Evolutionary conservation across 2,797 vertebrate species (phyloP), one percentile per base, ranked within the genome.

Genomic region (Glyptemys insculpta): DNA sequence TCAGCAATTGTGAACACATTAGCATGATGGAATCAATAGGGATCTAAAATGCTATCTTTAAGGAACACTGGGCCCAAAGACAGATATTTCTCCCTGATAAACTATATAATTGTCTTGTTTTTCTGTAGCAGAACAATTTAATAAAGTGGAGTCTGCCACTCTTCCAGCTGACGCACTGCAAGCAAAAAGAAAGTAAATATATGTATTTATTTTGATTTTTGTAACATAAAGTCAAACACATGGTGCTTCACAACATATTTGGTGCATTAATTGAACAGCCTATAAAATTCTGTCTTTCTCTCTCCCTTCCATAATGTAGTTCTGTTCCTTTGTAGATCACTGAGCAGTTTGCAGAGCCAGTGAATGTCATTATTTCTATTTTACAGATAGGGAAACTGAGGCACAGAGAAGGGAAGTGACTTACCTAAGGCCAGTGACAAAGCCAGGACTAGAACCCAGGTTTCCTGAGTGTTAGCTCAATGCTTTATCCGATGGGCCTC

Each of bases 1-100:
- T 80, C 94, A 93, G 92, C 82, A 27, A 16, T 47, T 93, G 78
- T 86, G 90, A 89, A 88, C 76, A 41, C 72, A 80, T 12, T 1
- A 14, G 37, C 0, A 0, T 65, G 92, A 52, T 94, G 88, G 81
- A 97, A 83, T 96, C 87, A 72, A 37, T 85, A 84, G 90, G 54
- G 49, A 5, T 94, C 62, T 34, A 49, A 49, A 72, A n/a, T 34
- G 34, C 96, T 96, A 92, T 96, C 92, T 93, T 54, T 37, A 21
- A 72, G 72, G 65, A 95, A 88, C 89, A 79, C 87, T 95, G 91
- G 91, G 86, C 57, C 82, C 65, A 88, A 29, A 56, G 57, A 65
- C 27, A n/a, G 80, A 84, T 83, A 83, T 57, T 97, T 88, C 29
- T 59, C 47, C 79, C 21, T 1, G 82, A 92, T 92, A 93, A 94